These are phyloP conservation scores for Tolmerus cingulatus DNA, from an alignment of 2,888 invertebrate species.

Conservation along the genomic window DNA sequence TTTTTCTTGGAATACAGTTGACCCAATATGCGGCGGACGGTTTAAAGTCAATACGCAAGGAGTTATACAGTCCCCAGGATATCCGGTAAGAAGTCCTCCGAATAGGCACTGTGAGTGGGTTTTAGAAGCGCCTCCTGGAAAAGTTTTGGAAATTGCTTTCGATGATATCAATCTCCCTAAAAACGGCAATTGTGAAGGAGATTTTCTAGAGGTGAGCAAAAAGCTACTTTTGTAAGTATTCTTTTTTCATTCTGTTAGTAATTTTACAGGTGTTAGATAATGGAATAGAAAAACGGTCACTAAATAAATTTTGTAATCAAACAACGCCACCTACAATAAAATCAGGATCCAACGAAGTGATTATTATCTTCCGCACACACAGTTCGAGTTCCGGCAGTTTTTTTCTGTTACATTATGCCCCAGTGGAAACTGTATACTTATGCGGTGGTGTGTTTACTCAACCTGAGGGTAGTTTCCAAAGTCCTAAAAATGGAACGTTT, in stretches of 20 bases:
- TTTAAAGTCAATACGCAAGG: slow-evolving; percentile 70
- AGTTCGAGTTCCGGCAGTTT: slow-evolving; percentile 69
- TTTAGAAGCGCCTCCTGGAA: slow-evolving; percentile 72
- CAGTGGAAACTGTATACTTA: slow-evolving; percentile 76
- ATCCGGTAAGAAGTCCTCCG: slow-evolving; percentile 84
- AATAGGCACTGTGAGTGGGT: slow-evolving; percentile 85
- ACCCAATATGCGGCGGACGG: slow-evolving; percentile 76
- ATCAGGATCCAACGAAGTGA: slow-evolving; percentile 70
- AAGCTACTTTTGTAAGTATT: background rate
- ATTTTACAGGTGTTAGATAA: slow-evolving; percentile 52
- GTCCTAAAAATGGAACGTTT: slow-evolving; percentile 63
- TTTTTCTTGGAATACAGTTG: slow-evolving; percentile 78
- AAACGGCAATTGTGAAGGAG: slow-evolving; percentile 51
- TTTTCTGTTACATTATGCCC: slow-evolving; percentile 82
- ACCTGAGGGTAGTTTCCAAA: slow-evolving; percentile 70
- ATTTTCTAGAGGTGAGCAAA: background rate
- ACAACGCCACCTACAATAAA: slow-evolving; percentile 73
- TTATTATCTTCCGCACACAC: slow-evolving; percentile 84
- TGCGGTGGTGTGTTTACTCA: slow-evolving; percentile 80
- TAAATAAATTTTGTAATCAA: slow-evolving; percentile 78
- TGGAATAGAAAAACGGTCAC: slow-evolving; percentile 60
- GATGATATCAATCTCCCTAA: slow-evolving; percentile 63
- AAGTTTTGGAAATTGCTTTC: slow-evolving; percentile 81
- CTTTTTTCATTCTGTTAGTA: slow-evolving; percentile 62
- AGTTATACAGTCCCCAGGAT: slow-evolving; percentile 84